These are phyloP conservation scores for Tricholaema leucomelas DNA, from an alignment of 2,113 vertebrate genomes.

Conservation along the genomic window DNA sequence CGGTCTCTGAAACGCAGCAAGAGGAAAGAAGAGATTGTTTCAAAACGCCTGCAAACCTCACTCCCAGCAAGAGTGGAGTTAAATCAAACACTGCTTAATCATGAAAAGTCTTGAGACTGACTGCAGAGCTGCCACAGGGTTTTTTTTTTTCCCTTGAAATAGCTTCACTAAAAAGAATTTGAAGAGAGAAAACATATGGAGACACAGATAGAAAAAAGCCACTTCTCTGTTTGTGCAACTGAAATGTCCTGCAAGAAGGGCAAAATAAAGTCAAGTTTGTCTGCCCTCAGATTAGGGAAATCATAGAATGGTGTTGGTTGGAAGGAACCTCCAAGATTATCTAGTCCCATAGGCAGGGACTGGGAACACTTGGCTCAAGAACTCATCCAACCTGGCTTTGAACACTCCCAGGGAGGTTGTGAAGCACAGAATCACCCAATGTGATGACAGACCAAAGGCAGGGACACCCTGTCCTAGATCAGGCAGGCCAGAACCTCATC, in stretches of 20 bases:
- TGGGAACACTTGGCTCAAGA: too few species aligned
- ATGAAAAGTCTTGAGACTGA: neutral
- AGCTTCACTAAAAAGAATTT: neutral
- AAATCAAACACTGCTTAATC: neutral
- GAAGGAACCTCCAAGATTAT: too few species aligned
- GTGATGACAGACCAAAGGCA: too few species aligned
- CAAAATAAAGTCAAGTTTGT: constrained; percentile 13
- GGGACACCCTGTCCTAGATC: too few species aligned
- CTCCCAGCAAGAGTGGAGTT: neutral
- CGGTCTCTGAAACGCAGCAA: constrained; percentile 87
- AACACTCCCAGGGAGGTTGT: too few species aligned
- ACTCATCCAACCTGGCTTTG: too few species aligned
- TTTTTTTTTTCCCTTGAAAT: neutral
- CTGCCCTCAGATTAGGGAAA: constrained; percentile 26
- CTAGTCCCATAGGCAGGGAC: too few species aligned
- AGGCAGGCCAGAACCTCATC: too few species aligned
- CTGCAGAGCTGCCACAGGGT: neutral
- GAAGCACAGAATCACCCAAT: too few species aligned
- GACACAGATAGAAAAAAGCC: neutral
- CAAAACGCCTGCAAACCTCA: neutral
- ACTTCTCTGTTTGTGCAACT: constrained; percentile 28
- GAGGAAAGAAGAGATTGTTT: constrained; percentile 39
- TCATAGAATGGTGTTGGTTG: neutral
- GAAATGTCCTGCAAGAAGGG: constrained; percentile 3
- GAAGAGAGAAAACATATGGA: neutral